Evolutionary conservation across 2,797 vertebrate species (phyloP).

Genomic region (Sylvia borin): DNA sequence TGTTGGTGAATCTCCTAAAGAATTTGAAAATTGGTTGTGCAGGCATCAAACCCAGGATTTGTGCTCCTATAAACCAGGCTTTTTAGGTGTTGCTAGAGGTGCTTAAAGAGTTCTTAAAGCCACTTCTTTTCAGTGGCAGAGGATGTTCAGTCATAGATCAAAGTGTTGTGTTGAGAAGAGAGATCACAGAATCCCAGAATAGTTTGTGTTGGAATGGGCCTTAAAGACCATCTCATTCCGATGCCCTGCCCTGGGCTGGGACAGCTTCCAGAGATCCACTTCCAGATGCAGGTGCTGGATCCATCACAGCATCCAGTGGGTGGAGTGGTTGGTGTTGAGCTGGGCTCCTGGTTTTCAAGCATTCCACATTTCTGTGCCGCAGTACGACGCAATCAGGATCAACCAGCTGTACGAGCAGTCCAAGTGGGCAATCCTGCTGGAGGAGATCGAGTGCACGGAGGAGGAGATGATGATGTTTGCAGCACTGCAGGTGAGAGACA

Average conservation of each 20-base stretch:
- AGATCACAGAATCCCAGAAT: neutral
- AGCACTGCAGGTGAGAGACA: conserved; percentile 89
- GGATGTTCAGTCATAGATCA: neutral
- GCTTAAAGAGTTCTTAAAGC: neutral
- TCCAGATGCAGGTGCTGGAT: no score
- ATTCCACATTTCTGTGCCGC: neutral
- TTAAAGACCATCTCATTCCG: neutral
- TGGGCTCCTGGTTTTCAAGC: neutral
- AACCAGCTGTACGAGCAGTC: conserved; percentile 98
- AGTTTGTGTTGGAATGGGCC: neutral
- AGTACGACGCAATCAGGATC: conserved; percentile 98
- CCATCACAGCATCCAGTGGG: accelerated
- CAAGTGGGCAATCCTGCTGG: conserved; percentile 97
- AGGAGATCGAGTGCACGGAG: conserved; percentile 99
- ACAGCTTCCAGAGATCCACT: neutral
- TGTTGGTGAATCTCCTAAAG: neutral
- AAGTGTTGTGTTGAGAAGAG: neutral
- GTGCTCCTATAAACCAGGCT: accelerated
- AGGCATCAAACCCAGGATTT: neutral
- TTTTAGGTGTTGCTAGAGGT: neutral
- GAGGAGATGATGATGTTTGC: conserved; percentile 99
- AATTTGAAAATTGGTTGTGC: neutral
- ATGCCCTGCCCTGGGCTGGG: accelerated
- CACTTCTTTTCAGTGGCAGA: neutral
- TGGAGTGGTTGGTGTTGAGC: neutral